A percentile compares a stretch with the other conserved stretches of the same genome.
Conservation (phyloP, 1,140 invertebrate species). For the Drosophila kurseongensis region DNA sequence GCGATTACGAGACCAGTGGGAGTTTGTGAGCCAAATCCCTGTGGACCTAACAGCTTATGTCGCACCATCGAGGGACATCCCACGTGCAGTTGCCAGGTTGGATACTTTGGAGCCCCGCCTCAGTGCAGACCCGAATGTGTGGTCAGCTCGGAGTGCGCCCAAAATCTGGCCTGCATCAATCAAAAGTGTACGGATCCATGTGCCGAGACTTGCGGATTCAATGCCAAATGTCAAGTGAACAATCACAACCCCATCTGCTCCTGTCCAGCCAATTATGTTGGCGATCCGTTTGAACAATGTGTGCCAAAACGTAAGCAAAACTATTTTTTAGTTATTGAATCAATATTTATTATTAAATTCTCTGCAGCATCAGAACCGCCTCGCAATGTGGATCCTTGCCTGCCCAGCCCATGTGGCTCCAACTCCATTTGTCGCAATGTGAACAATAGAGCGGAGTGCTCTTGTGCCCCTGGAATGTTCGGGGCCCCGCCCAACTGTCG, state of each 20-base stretch:
- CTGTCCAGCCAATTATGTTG: slow-evolving; percentile 89
- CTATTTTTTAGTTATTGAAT: neutral
- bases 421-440: slow-evolving; percentile 91
- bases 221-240: slow-evolving; percentile 91
- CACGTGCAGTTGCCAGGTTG: slow-evolving; percentile 91
- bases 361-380: slow-evolving; percentile 72
- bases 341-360: neutral
- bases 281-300: slow-evolving; percentile 94
- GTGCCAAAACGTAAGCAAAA: slow-evolving; percentile 88
- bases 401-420: slow-evolving; percentile 92
- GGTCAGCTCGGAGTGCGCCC: slow-evolving; percentile 91
- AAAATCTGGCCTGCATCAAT: slow-evolving; percentile 90
- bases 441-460: slow-evolving; percentile 90
- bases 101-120: slow-evolving; percentile 91
- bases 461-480: slow-evolving; percentile 91
- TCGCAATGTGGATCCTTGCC: slow-evolving; percentile 87
- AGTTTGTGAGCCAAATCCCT: slow-evolving; percentile 92
- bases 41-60: slow-evolving; percentile 92
- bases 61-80: slow-evolving; percentile 89
- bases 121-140: slow-evolving; percentile 92
- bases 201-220: slow-evolving; percentile 90
- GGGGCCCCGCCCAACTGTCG: slow-evolving; percentile 93
- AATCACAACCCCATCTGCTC: slow-evolving; percentile 94
- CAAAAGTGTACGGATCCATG: slow-evolving; percentile 94
- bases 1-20: slow-evolving; percentile 85